phyloP scores from a whole-genome alignment of 2,797 vertebrate genomes.

The Eidolon dupreanum region DNA sequence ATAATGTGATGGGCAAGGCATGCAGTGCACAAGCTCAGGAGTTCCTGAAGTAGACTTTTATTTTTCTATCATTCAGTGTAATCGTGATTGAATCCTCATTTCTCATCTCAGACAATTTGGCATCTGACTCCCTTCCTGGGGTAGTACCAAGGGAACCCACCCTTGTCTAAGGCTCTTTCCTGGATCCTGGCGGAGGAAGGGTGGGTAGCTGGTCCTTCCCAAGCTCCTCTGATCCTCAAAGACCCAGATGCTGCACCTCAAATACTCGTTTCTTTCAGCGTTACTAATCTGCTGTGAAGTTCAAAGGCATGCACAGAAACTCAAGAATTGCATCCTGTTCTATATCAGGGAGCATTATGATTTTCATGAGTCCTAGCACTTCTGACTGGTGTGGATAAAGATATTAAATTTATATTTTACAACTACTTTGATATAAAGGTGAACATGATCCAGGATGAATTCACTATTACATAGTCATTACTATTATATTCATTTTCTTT shows the following conservation, averaged over 20 bases:
- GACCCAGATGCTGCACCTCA: neutral
- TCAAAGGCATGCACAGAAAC: neutral
- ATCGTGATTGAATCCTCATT: neutral
- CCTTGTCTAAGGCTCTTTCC: neutral
- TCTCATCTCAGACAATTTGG: neutral
- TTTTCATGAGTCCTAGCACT: neutral
- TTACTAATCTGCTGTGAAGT: neutral
- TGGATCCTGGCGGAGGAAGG: rapidly evolving
- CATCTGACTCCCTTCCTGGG: rapidly evolving
- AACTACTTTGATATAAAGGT: neutral
- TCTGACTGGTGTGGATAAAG: neutral
- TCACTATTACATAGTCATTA: neutral
- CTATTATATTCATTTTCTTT: neutral
- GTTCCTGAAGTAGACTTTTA: neutral
- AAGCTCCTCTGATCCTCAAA: neutral
- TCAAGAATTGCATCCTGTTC: neutral
- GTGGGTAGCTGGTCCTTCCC: neutral
- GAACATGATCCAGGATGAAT: neutral
- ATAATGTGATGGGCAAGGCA: neutral
- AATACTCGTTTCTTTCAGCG: neutral
- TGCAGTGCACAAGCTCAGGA: no score
- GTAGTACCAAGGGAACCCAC: neutral
- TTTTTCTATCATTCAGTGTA: neutral
- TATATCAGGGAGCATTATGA: neutral
- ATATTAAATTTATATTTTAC: neutral